Evolutionary conservation across 2,797 vertebrate genomes (phyloP).

Genomic region (Moxostoma hubbsi): DNA sequence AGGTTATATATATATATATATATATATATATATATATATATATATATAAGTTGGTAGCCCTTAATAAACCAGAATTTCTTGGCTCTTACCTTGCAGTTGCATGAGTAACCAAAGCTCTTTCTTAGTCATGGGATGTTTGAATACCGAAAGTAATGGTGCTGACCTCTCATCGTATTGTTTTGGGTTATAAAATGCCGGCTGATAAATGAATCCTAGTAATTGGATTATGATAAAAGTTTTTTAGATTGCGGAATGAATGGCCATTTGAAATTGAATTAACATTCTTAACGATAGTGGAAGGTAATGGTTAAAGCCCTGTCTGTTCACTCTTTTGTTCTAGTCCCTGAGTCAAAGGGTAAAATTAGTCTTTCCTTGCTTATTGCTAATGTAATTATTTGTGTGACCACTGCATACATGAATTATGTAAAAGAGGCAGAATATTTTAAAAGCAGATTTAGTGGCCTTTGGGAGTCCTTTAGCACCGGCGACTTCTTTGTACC

Average conservation of each 20-base stretch:
- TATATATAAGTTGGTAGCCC: not conserved
- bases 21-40: too few relatives aligned
- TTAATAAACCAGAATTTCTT: not conserved
- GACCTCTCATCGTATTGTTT: slow-evolving; percentile 50
- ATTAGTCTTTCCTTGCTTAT: slow-evolving; percentile 45
- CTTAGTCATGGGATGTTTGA: not conserved
- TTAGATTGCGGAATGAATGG: slow-evolving; percentile 61
- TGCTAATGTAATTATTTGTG: slow-evolving; percentile 74
- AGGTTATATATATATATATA: too few relatives aligned
- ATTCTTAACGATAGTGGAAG: slow-evolving; percentile 45
- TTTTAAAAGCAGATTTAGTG: slow-evolving; percentile 42
- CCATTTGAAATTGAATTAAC: slow-evolving; percentile 55
- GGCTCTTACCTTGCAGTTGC: not conserved
- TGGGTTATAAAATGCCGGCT: slow-evolving; percentile 46
- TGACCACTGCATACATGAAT: slow-evolving; percentile 66
- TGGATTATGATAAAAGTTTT: slow-evolving; percentile 57
- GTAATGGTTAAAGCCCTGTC: slow-evolving; percentile 52
- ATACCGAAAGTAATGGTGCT: slow-evolving; percentile 32
- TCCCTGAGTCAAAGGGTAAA: slow-evolving; percentile 37
- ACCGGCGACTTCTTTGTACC: slow-evolving; percentile 34
- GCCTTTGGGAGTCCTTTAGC: slow-evolving; percentile 41
- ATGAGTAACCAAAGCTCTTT: slow-evolving; percentile 33
- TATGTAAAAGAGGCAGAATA: slow-evolving; percentile 61
- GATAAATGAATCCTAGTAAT: slow-evolving; percentile 54
- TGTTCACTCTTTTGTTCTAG: slow-evolving; percentile 53